Base-by-base conservation (phyloP, 2,113 vertebrate species). In the Cettia cetti region DNA sequence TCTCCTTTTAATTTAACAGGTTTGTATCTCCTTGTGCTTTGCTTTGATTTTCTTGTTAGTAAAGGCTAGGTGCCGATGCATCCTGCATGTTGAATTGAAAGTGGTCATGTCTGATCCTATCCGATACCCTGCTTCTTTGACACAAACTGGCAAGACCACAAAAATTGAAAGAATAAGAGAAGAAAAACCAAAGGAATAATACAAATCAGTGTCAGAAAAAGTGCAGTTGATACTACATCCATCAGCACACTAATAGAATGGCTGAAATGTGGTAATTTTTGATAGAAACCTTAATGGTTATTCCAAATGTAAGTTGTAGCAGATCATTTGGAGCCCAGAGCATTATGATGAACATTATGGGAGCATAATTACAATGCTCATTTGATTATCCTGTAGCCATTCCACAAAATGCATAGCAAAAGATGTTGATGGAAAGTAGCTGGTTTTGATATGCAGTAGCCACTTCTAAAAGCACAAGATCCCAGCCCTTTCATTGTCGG, bases 381-480 rank as follows among this genome's bases (percentile, higher is more conserved):
- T 70, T 96, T 82, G 54, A 72, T 66, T 90, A 52, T 65, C 57
- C 61, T 56, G 42, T 70, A 81, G 65, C 71, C 45, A 71, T 86
- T 93, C 81, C 72, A 86, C 49, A 76, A 90, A 96, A 86, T 33
- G 37, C 79, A 30, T 40, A 33, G 56, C 56, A 88, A 89, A 93
- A 88, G 83, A n/a, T 21, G 28, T 47, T 83, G 52, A 86, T 83
- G 10, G 9, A 84, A 96, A 90, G 64, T 89, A 83, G 49, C 65
- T 83, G 53, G 50, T 86, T 78, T 70, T 90, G 69, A 86, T 59
- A 78, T 5, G 13, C 80, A 81, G 33, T 33, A 90, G 89, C 49
- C 57, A 66, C 84, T 82, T 92, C 39, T 45, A 88, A 95, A 92
- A 96, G 64, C 44, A 68, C 24, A 23, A 30, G 65, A 83, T 94